Conservation (phyloP, 2,797 vertebrate species). For the Liasis olivaceus region DNA sequence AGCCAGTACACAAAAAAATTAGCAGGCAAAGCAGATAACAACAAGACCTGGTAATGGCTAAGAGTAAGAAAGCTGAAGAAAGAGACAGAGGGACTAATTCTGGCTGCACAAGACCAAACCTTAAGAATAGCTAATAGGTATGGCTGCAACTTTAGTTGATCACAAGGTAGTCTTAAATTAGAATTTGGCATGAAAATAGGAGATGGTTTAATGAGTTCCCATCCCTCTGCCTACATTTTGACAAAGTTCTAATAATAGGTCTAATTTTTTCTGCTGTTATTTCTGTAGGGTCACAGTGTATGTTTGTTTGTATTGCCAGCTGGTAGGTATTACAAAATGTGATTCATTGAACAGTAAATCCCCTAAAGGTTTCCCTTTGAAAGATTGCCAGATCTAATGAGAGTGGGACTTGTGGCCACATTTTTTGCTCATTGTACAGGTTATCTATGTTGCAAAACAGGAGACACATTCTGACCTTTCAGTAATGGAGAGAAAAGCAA, state of each 20-base stretch:
- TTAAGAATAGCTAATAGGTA: neutral
- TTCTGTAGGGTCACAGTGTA: conserved; percentile 41
- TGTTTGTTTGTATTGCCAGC: conserved; percentile 53
- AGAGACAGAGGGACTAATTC: no score
- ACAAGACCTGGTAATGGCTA: neutral
- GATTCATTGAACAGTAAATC: conserved; percentile 68
- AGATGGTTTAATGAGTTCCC: neutral
- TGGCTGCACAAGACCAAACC: no score
- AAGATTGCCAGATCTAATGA: conserved; percentile 60
- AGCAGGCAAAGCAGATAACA: neutral
- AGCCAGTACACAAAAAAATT: neutral
- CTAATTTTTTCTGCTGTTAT: conserved; percentile 46
- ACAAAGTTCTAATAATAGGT: conserved; percentile 36
- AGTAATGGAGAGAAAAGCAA: conserved; percentile 22
- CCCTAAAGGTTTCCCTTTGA: conserved; percentile 57
- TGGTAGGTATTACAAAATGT: conserved; percentile 54
- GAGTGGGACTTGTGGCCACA: conserved; percentile 28
- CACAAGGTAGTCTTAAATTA: neutral
- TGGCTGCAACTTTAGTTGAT: neutral
- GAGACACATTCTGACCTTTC: conserved; percentile 18
- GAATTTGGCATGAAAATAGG: neutral
- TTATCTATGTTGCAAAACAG: conserved; percentile 45
- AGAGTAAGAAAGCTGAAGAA: no score
- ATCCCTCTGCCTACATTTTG: neutral
- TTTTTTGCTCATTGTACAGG: conserved; percentile 37